Evolutionary conservation across 1,140 invertebrate species (phyloP).

Genomic region (Phymorhynchus buccinoides): DNA sequence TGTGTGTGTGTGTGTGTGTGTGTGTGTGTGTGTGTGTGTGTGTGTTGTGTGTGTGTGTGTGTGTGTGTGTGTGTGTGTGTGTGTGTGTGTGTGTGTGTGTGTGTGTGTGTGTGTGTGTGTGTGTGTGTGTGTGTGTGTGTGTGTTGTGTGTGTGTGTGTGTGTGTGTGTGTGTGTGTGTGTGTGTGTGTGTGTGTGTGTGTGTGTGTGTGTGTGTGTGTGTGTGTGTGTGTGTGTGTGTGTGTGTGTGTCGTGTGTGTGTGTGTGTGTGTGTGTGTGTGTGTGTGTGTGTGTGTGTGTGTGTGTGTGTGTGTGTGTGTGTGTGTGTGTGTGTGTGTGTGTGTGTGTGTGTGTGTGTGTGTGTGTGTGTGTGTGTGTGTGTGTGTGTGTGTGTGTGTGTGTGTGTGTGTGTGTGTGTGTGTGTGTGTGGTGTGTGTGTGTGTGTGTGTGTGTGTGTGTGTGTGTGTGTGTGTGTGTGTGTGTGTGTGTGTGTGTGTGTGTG

Average conservation of each 20-base stretch:
- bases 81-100: neutral
- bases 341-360: neutral
- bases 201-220: neutral
- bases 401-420: neutral
- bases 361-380: neutral
- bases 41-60: neutral
- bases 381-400: constrained; percentile 10
- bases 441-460: neutral
- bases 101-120: neutral
- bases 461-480: neutral
- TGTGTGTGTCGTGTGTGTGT: neutral
- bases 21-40: neutral
- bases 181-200: neutral
- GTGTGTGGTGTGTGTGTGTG: neutral
- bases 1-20: neutral
- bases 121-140: neutral
- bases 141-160: too few relatives aligned
- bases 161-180: constrained; percentile 10
- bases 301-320: neutral
- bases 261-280: neutral
- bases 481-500: neutral
- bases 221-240: neutral
- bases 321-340: neutral
- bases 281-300: neutral
- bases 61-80: neutral